Conservation (phyloP, 2,797 vertebrate genomes). For the Capromys pilorides region DNA sequence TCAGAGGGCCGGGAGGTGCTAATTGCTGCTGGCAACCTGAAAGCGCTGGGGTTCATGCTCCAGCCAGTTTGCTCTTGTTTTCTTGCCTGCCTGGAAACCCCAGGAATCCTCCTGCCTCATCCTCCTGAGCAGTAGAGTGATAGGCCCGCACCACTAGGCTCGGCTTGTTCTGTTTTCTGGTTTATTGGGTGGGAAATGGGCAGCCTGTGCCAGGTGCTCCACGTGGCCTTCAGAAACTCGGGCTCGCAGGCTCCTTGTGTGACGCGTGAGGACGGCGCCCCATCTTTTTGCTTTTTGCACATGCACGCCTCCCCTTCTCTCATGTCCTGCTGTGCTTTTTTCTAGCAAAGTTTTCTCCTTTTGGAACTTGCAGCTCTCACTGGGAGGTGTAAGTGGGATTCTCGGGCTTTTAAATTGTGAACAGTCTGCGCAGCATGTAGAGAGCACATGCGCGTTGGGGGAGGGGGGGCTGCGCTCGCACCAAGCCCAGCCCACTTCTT, state of each 20-base stretch:
- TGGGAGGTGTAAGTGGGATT: background rate
- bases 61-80: background rate
- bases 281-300: background rate
- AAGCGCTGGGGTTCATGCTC: background rate
- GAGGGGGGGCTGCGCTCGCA: background rate
- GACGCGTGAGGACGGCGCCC: background rate
- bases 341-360: background rate
- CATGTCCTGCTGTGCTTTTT: background rate
- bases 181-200: background rate
- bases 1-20: background rate
- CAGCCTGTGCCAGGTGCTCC: background rate
- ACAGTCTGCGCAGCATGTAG: background rate
- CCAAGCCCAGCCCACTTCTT: background rate
- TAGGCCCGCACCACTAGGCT: background rate
- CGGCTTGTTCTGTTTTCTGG: background rate
- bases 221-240: background rate
- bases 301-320: background rate
- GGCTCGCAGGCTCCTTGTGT: background rate
- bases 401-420: background rate
- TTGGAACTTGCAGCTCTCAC: background rate
- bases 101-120: background rate
- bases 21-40: background rate
- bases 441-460: background rate
- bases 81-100: background rate
- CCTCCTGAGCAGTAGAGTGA: too few relatives aligned